Evolutionary conservation across 2,113 vertebrate genomes (phyloP), one percentile per base, ranked within the genome.

Genomic region (Aegotheles bennettii): DNA sequence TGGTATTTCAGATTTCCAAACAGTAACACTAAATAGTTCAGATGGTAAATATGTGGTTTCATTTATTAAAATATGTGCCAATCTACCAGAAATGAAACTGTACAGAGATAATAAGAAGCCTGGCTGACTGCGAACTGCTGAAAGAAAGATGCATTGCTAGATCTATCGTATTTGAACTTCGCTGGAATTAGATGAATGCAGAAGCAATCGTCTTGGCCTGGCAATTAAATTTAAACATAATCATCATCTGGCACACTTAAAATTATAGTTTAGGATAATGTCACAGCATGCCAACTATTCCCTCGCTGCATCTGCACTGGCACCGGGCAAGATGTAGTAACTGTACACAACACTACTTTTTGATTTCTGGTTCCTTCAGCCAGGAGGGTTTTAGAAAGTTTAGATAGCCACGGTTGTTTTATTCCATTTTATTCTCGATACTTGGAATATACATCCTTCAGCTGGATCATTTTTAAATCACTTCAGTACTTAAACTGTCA

Each of bases 401-500:
- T 70, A 78, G 68, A 85, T n/a, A 85, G 87, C 25, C 50, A 40
- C 3, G 2, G 71, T 74, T 82, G 85, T 84, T 97, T 79, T 42
- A 93, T 75, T 87, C 23, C 13, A 50, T 80, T 95, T 95, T 87
- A 90, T 70, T 79, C 89, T 89, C 6, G 4, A 77, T 87, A 40
- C 53, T 67, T 59, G 24, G 47, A 65, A 92, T 53, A 92, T 88
- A 85, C 78, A 95, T 65, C 77, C 86, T 94, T 83, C 91, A 92
- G 28, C 43, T 84, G 65, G 82, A 28, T 94, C 76, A 68, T 74
- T 92, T 95, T 89, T 78, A 94, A 96, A 95, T 91, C 83, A 81
- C 81, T 84, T 86, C 76, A 94, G 92, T 77, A 91, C 82, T 96
- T 96, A 95, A 96, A 84, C 63, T 85, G 95, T 92, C 95, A 96